phyloP scores from a whole-genome alignment of 1,140 invertebrate species.

The Aphidius gifuensis region DNA sequence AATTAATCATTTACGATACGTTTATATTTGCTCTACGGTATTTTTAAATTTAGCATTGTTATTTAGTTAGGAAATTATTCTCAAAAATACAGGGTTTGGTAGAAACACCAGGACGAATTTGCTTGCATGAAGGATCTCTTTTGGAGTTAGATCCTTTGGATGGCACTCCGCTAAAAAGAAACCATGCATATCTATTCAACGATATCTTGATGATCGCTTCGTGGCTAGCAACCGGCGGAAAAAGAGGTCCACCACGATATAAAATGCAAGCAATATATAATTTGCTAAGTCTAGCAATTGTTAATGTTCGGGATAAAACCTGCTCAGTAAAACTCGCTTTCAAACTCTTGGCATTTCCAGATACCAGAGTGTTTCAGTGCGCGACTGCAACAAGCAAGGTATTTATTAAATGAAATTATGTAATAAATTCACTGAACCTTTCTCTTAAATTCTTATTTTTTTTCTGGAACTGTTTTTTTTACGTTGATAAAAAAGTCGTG shows the following conservation, averaged over 20 bases:
- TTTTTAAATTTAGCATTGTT: background rate
- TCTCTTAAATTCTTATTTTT: no score
- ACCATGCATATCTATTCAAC: conserved; percentile 91
- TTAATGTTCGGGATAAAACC: conserved; percentile 86
- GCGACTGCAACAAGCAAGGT: conserved; percentile 78
- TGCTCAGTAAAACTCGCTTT: conserved; percentile 89
- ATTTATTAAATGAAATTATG: conserved; percentile 3
- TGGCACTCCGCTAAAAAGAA: conserved; percentile 78
- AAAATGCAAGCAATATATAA: conserved; percentile 89
- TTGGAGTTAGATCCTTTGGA: conserved; percentile 85
- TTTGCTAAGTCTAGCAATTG: conserved; percentile 86
- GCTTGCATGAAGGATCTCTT: conserved; percentile 86
- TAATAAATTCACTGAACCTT: no score
- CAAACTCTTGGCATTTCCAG: conserved; percentile 90
- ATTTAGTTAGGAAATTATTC: conserved; percentile 14
- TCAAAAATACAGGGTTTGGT: conserved; percentile 61
- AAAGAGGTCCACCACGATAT: conserved; percentile 78
- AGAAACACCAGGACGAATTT: conserved; percentile 71
- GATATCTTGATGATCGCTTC: conserved; percentile 76
- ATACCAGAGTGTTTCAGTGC: conserved; percentile 89
- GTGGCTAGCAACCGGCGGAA: conserved; percentile 49
- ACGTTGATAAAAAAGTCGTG: no score
- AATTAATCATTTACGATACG: no score
- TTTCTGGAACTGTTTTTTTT: no score
- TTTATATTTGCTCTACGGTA: no score